Evolutionary conservation across 2,113 vertebrate species (phyloP).

Genomic region (Corapipo altera): DNA sequence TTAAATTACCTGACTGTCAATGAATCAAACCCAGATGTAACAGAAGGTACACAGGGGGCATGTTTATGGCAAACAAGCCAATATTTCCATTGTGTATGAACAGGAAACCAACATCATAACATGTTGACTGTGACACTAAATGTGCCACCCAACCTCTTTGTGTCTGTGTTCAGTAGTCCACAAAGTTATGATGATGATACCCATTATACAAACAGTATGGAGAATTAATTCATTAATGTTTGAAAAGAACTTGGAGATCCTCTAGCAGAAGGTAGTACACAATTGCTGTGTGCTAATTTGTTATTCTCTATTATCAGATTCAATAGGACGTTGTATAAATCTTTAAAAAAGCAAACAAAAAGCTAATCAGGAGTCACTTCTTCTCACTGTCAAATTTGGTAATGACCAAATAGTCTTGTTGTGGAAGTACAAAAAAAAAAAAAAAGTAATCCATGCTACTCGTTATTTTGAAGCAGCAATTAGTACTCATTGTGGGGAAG

Average conservation of each 20-base stretch:
- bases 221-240: constrained; percentile 52
- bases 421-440: constrained; percentile 48
- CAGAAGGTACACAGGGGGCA: background rate
- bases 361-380: constrained; percentile 54
- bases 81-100: background rate
- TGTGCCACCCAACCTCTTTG: background rate
- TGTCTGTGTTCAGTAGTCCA: background rate
- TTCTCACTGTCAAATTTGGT: constrained; percentile 60
- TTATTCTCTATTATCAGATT: constrained; percentile 29
- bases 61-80: constrained; percentile 19
- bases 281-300: constrained; percentile 38
- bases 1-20: background rate
- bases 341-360: constrained; percentile 38
- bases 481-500: constrained; percentile 65
- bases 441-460: constrained; percentile 24
- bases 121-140: background rate
- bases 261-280: constrained; percentile 2
- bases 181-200: constrained; percentile 34
- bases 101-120: background rate
- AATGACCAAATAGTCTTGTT: constrained; percentile 65
- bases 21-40: background rate
- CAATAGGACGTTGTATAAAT: constrained; percentile 25
- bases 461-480: constrained; percentile 70
- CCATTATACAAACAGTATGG: background rate
- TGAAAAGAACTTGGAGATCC: constrained; percentile 16